Evolutionary conservation across 2,113 vertebrate species (phyloP), one percentile per base, ranked within the genome.

Genomic region (Haliaeetus leucogaster): DNA sequence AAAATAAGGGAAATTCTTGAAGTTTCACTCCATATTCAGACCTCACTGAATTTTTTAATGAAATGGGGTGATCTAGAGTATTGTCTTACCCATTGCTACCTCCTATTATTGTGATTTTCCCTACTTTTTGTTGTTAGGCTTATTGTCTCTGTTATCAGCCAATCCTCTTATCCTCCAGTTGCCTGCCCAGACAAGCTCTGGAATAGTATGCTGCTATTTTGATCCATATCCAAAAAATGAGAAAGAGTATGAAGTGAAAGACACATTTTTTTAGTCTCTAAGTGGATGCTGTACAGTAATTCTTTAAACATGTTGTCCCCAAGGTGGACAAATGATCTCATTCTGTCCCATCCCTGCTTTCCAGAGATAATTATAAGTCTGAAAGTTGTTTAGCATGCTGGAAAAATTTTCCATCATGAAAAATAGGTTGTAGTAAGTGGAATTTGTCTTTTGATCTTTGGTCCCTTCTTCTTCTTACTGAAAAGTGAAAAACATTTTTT

Each of bases 401-500:
- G 38, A 82, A 93, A 74, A 53, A 52, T 38, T 48, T 55, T 55
- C 76, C 53, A n/a, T 73, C 7, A 53, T 80, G 62, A 95, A 97
- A 95, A 97, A 91, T n/a, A 79, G 14, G 22, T 90, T 71, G 74
- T 70, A 67, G 53, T 63, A 84, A 97, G 25, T 95, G n/a, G 48
- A 96, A 96, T 95, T 94, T 87, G 53, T 86, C 81, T 89, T 97
- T 95, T 95, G 70, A 88, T 95, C 88, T 80, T 90, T 86, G 50
- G 67, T 91, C 53, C 13, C n/a, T 96, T 96, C 53, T 26, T 90
- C 30, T 78, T 83, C 76, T 62, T 77, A 59, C 21, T 78, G 50
- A 91, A 92, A 90, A 96, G 23, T 70, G 26, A 86, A 94, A 97
- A 76, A 30, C 63, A 43, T 25, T 90, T 93, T 93, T 93, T 89